Conservation (phyloP, 2,888 invertebrate species). For the Dimorphilus gyrociliatus region DNA sequence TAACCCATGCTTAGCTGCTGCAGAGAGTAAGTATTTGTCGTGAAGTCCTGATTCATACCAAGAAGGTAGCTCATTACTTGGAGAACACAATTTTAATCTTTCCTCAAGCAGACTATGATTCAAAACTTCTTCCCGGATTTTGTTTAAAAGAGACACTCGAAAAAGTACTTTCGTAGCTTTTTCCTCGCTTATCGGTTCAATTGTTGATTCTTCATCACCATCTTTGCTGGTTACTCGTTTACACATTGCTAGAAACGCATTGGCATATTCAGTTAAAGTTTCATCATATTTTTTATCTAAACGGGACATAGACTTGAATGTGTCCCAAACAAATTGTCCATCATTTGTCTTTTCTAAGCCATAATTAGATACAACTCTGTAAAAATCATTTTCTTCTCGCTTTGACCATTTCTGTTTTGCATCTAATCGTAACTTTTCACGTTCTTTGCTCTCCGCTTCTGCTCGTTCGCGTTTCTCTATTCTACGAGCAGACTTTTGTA, state of each 20-base stretch:
- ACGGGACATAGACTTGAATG: conserved; percentile 75
- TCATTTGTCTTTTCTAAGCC: conserved; percentile 62
- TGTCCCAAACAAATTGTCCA: conserved; percentile 58
- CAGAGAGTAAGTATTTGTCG: conserved; percentile 76
- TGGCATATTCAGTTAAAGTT: conserved; percentile 85
- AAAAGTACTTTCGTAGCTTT: conserved; percentile 80
- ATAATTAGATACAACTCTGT: conserved; percentile 81
- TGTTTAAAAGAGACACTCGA: conserved; percentile 75
- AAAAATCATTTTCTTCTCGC: conserved; percentile 89
- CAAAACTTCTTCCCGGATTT: conserved; percentile 76
- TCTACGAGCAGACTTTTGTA: too few species aligned
- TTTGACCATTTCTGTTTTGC: conserved; percentile 60
- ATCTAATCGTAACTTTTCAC: conserved; percentile 48
- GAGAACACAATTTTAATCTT: conserved; percentile 64
- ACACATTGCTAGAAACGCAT: conserved; percentile 95
- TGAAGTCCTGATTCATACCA: conserved; percentile 94
- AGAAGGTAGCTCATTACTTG: conserved; percentile 80
- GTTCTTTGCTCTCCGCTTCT: conserved; percentile 72
- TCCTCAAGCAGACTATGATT: conserved; percentile 73
- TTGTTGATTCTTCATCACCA: conserved; percentile 6
- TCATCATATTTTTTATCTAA: conserved; percentile 87
- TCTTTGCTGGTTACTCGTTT: conserved; percentile 57
- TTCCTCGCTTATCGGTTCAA: conserved; percentile 80
- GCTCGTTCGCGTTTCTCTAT: conserved; percentile 52
- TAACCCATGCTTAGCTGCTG: conserved; percentile 63